Percentiles rank a stretch among this genome's conserved stretches.
Evolutionary conservation across 2,113 vertebrate species (phyloP).

Genomic region (Struthio camelus): DNA sequence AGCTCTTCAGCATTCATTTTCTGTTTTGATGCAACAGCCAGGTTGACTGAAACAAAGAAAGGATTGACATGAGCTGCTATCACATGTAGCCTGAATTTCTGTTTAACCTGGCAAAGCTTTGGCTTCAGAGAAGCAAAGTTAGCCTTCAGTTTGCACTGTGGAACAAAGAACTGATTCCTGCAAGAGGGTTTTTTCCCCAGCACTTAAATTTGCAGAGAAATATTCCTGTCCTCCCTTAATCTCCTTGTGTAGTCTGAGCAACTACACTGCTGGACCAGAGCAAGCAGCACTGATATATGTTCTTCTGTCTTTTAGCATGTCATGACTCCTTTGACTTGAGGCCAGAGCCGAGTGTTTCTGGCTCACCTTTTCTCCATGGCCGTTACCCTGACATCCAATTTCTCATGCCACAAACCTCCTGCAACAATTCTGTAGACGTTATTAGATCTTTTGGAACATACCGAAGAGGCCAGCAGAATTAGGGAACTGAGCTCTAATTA

Average conservation of each 20-base stretch:
- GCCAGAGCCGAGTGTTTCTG: neutral
- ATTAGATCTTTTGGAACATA: neutral
- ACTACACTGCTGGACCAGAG: neutral
- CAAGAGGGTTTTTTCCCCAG: neutral
- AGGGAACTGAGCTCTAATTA: neutral
- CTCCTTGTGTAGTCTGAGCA: fast-evolving
- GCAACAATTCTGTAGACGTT: neutral
- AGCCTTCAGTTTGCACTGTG: neutral
- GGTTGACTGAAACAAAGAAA: neutral
- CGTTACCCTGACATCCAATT: neutral
- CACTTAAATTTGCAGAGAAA: neutral
- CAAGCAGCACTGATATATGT: neutral
- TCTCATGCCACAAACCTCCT: neutral
- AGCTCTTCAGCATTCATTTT: neutral
- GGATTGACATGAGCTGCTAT: neutral
- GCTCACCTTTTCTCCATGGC: neutral
- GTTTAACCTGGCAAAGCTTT: neutral
- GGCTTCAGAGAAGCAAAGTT: neutral
- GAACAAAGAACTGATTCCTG: neutral
- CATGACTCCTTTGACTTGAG: neutral
- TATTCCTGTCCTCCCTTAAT: neutral
- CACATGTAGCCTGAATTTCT: neutral
- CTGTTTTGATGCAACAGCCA: neutral
- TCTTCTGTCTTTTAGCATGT: neutral
- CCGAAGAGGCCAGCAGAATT: neutral